phyloP scores from a whole-genome alignment of 2,888 invertebrate species.

The Spatulosminthurus flaviceps region DNA sequence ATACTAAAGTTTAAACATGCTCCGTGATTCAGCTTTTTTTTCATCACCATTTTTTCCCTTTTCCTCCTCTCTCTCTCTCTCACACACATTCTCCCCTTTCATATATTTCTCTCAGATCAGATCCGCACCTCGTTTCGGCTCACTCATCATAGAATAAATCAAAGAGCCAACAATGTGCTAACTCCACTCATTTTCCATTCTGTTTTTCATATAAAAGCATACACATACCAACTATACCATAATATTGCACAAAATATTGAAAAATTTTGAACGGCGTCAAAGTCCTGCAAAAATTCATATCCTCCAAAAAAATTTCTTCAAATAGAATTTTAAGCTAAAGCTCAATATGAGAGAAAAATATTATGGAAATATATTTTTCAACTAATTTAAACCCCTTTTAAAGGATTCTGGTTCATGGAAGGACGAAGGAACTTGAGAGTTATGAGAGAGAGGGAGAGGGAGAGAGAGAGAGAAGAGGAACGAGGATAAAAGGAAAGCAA shows the following conservation, averaged over 20 bases:
- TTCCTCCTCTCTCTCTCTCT: not conserved
- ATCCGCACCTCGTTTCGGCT: conserved; percentile 47
- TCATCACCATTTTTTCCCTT: not conserved
- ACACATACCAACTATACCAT: too few species aligned
- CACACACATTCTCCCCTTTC: too few species aligned
- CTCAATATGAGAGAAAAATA: too few species aligned
- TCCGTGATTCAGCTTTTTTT: not conserved
- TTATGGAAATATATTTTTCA: too few species aligned
- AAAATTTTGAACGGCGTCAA: too few species aligned
- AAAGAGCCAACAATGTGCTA: conserved; percentile 26
- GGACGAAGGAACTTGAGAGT: too few species aligned
- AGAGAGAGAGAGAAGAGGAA: not conserved
- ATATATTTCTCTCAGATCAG: conserved; percentile 43
- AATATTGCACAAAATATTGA: too few species aligned
- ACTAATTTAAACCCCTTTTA: too few species aligned
- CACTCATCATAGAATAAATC: conserved; percentile 37
- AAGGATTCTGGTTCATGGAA: too few species aligned
- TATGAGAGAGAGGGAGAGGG: too few species aligned
- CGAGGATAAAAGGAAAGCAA: conserved; percentile 3
- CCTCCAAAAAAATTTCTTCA: not conserved
- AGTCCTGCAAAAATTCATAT: not conserved
- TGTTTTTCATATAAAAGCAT: too few species aligned
- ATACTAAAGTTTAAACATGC: not conserved
- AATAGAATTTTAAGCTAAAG: too few species aligned
- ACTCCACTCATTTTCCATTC: conserved; percentile 20